A percentile compares a stretch with the other conserved stretches of the same genome.
phyloP scores from a whole-genome alignment of 2,113 vertebrate species.

The Micronycteris hirsuta region DNA sequence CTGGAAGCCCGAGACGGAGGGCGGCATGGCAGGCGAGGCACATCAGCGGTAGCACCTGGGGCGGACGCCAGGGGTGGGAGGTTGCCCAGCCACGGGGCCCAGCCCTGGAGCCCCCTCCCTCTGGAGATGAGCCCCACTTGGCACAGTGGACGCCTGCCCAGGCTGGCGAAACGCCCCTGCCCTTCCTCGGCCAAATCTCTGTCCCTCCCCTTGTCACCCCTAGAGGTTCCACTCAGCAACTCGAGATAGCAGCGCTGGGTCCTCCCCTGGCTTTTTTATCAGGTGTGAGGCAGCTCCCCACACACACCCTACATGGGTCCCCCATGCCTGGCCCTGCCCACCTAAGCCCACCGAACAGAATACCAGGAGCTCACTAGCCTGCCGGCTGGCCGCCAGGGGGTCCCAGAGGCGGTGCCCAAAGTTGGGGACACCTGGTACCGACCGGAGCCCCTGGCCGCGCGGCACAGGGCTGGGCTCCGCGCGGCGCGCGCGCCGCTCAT shows the following conservation, averaged over 20 bases:
- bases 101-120: background rate
- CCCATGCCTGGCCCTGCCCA: conserved; percentile 20
- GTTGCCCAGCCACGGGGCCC: background rate
- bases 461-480: conserved; percentile 49
- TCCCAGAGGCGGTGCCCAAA: conserved; percentile 33
- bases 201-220: conserved; percentile 28
- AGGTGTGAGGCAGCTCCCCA: conserved; percentile 47
- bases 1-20: conserved; percentile 80
- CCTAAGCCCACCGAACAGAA: conserved; percentile 10
- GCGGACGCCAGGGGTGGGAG: conserved; percentile 47
- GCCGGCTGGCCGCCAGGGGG: conserved; percentile 32
- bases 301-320: background rate
- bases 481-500: conserved; percentile 41
- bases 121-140: background rate
- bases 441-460: background rate
- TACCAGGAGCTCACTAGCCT: conserved; percentile 57
- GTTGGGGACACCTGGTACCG: background rate
- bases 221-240: conserved; percentile 38
- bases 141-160: background rate
- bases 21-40: conserved; percentile 81
- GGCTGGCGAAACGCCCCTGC: background rate
- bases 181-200: conserved; percentile 7
- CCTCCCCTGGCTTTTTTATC: conserved; percentile 33
- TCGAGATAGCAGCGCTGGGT: conserved; percentile 61
- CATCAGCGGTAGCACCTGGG: conserved; percentile 67